Evolutionary conservation across 2,797 vertebrate species (phyloP), one percentile per base, ranked within the genome.

Genomic region (Tarsius wallacei): DNA sequence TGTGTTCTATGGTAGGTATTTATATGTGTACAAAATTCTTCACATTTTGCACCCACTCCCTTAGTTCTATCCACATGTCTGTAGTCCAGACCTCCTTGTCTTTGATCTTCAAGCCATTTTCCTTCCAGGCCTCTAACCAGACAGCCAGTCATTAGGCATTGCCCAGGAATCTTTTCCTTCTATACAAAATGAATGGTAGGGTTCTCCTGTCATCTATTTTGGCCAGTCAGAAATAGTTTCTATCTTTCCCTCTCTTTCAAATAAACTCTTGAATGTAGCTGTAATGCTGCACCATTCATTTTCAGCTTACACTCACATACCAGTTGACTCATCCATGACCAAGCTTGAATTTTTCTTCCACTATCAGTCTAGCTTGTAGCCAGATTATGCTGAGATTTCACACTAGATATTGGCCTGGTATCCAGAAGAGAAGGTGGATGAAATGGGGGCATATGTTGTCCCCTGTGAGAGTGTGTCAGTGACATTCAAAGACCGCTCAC

Each of bases 401-500:
- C 21, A 22, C 31, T 64, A 47, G 12, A 21, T 33, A 31, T 28
- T 57, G 49, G 33, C 33, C 26, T 86, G 12, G 49, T 31, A 53
- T 53, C 21, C 2, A 14, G 49, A 13, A 49, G 53, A 76, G 2
- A 22, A 28, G 22, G 33, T 13, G 21, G 5, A 19, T 19, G 6
- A 59, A 13, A 36, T 28, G 10, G 2, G 36, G n/a, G 49, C 53
- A 55, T 59, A 33, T 74, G 22, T n/a, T 55, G 14, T 6, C n/a
- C 22, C 24, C 47, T 42, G 12, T 24, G 74, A 63, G n/a, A 91
- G 16, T n/a, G 6, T 22, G 13, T 33, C 21, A 12, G 12, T 82
- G 22, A 3, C 84, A 71, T 24, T 99, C 99, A 97, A 99, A 99
- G 91, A 99, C 99, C 91, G 99, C 99, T 91, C 99, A 99, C 99